These are phyloP conservation scores for Ashinkailepas kermadecensis DNA, from an alignment of 2,888 invertebrate genomes.

Conservation along the genomic window DNA sequence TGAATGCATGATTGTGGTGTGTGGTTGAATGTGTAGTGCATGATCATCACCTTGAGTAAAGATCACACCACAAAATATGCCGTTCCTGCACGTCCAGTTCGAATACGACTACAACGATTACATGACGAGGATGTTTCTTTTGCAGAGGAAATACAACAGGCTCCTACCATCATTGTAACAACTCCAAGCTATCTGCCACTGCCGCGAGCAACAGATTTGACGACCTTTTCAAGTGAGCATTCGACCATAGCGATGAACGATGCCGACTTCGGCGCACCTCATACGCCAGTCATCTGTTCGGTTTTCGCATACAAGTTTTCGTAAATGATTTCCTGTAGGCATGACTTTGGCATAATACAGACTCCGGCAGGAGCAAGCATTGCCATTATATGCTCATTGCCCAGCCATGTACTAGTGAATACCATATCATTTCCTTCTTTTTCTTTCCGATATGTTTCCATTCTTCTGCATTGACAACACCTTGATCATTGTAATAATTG, in stretches of 20 bases:
- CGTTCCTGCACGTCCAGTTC: no score
- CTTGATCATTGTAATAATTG: no score
- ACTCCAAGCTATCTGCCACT: background rate
- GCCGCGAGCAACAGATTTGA: background rate
- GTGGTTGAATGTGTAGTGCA: no score
- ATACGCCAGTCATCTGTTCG: background rate
- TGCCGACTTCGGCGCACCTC: no score
- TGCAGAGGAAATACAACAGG: background rate
- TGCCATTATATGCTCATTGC: background rate
- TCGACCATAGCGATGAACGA: background rate
- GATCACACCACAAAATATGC: no score
- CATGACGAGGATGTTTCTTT: no score
- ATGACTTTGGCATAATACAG: background rate
- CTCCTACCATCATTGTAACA: background rate
- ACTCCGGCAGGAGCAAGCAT: background rate
- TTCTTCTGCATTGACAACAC: no score
- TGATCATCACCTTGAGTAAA: no score
- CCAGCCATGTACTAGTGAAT: background rate
- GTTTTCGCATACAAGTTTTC: background rate
- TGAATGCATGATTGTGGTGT: no score
- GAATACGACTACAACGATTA: no score
- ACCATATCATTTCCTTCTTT: no score
- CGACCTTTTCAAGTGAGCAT: background rate
- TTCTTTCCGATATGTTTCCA: no score
- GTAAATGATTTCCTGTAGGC: background rate